phyloP scores from a whole-genome alignment of 2,888 invertebrate species.

The Eilema caniola region DNA sequence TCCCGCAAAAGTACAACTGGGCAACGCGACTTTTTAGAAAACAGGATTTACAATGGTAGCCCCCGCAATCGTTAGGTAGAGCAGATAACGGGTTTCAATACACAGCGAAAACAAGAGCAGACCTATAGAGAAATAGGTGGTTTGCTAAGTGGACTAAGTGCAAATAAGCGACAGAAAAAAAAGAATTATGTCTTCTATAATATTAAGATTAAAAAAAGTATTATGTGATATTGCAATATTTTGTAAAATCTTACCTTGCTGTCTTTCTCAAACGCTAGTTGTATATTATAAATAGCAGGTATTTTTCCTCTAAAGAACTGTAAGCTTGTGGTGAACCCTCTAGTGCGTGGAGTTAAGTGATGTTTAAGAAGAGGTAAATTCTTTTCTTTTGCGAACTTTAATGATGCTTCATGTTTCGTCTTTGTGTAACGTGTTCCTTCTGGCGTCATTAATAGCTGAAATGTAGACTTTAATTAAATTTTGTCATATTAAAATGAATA shows the following conservation, averaged over 20 bases:
- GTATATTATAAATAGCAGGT: conserved; percentile 94
- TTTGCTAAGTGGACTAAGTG: no score
- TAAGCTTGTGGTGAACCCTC: conserved; percentile 96
- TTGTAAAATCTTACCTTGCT: conserved; percentile 78
- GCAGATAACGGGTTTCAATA: no score
- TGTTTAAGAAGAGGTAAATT: conserved; percentile 95
- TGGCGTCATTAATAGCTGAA: conserved; percentile 94
- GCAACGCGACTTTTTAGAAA: no score
- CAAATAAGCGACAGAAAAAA: no score
- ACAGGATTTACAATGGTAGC: no score
- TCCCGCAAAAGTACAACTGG: no score
- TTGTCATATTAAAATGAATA: neutral
- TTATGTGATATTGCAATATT: neutral
- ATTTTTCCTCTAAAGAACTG: conserved; percentile 93
- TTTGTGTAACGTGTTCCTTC: conserved; percentile 97
- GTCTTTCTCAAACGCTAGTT: conserved; percentile 90
- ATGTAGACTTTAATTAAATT: conserved; percentile 33
- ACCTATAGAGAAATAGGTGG: no score
- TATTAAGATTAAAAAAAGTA: no score
- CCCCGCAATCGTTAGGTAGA: no score
- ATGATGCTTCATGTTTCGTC: conserved; percentile 94
- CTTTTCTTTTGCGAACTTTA: conserved; percentile 95
- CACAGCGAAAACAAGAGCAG: no score
- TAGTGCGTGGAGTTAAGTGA: conserved; percentile 97
- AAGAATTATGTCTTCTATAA: no score